Base-by-base conservation (phyloP, 2,888 invertebrate genomes). In the Lysandra coridon region DNA sequence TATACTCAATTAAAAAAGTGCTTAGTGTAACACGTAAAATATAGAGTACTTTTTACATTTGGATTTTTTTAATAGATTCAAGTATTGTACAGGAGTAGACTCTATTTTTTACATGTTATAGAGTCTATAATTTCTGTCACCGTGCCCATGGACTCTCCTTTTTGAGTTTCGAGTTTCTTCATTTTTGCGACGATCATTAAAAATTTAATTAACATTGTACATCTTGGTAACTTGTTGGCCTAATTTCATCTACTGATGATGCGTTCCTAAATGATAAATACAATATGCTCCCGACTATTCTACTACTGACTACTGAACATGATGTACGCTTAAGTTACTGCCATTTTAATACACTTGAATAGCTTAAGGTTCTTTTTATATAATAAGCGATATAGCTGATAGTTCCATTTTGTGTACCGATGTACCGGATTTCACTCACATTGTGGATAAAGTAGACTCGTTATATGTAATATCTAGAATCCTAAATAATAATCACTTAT, bases 331-430 rank as follows among this genome's bases (percentile, higher is more conserved):
- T 82, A 80, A 82, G 82, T 84, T 83, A 76, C 73, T 85, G 85
- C 84, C 84, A 84, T 84, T 83, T 84, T 79, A 75, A 30, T 84
- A 76, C 80, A 82, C 80, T 82, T 82, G 78, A 79, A 81, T 83
- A 83, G 81, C 53, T 64, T 81, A 80, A 82, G 77, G 76, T 80
- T 81, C 80, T 79, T 81, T 84, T 73, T 82, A 81, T 74, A 81
- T 80, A 80, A 81, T 79, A 79, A 79, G 79, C 79, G 62, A 10
- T 64, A 64, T 64, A 64, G 33, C 60, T 62, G 7, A 78, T 78
- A 62, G 64, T 40, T 37, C 64, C 78, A 78, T 37, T 78, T 62
- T 37, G 14, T n/a, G 78, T 62, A 78, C 37, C 23, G 37, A 62
- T 6, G 2, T 33, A 57, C 77, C 75, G 79, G 81, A 80, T 80